Evolutionary conservation across 2,888 invertebrate genomes (phyloP), one percentile per base, ranked within the genome.

Genomic region (Criorhina ranunculi): DNA sequence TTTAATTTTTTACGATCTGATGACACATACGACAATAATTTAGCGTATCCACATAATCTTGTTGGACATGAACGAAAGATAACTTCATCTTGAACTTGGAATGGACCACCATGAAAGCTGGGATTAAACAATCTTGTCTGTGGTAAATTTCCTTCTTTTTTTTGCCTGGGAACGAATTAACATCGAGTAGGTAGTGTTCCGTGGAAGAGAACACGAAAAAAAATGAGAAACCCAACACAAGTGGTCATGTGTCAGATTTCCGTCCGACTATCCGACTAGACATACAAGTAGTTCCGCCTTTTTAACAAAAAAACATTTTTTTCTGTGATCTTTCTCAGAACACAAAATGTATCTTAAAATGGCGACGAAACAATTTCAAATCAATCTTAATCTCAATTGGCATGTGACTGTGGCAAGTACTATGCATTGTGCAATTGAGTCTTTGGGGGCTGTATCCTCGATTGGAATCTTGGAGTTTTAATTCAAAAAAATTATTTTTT

Each of bases 281-380:
- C 57, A 42, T 33, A n/a, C n/a, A n/a, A n/a, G n/a, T n/a, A 51
- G 49, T 67, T 59, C 46, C 46, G 62, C 31, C 37, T 46, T 78
- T n/a, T 69, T 55, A 29, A 29, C 33, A 40, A 12, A 29, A 31
- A 19, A 49, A 49, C 46, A 37, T 57, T 55, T 44, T 53, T 57
- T 55, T 69, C 19, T 12, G 55, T 37, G 64, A 11, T 24, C 31
- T 59, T 75, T 55, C 33, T 42, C 15, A 17, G 53, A 53, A 37
- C 24, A n/a, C 24, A 33, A n/a, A 51, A 9, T 37, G 59, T 44
- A 31, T 31, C 89, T 90, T 88, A 90, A 90, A 90, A 89, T 89
- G 89, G 90, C 89, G 88, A 90, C 90, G 24, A 90, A 90, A 89
- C 90, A 90, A 90, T 90, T 88, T 89, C 88, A 90, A 90, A 89